Evolutionary conservation across 2,888 invertebrate genomes (phyloP), one percentile per base, ranked within the genome.

Genomic region (Dorcus hopei): DNA sequence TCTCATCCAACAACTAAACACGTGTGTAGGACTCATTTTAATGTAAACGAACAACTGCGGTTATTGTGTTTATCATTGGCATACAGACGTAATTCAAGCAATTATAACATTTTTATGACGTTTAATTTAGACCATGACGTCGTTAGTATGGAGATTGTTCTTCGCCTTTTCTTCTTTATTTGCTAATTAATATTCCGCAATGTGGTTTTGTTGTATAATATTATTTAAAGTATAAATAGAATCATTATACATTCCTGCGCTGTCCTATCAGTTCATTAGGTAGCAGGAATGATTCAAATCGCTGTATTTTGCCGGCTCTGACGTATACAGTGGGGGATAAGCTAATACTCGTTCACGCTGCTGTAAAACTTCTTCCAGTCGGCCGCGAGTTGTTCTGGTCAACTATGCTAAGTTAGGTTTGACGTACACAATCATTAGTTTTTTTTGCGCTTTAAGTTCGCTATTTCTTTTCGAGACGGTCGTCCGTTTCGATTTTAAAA

Each of bases 301-400:
- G 45, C n/a, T 45, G 19, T 45, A 33, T 33, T 33, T 45, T 45
- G 45, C 45, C 45, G 45, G 45, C 45, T 45, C 45, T 45, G 45
- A 45, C 45, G 45, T 45, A 45, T 45, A 19, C 45, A 45, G 45
- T 45, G 45, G 45, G 45, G 45, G 45, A 45, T 23, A 45, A 45
- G 41, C 41, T 14, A 41, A 45, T 23, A 45, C 45, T 45, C 45
- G 45, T 23, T 45, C 45, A 45, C 23, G 45, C 45, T 11, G 45
- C 16, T 23, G 45, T 45, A 45, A 45, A 45, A 45, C 45, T 45
- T 45, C 16, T 45, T 45, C 45, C 45, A 45, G 45, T 45, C 14
- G 45, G 19, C 45, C 45, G 45, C 45, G 45, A 45, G 45, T 45
- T 45, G 45, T 45, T 45, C 16, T 45, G 45, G 45, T 11, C 14